phyloP scores from a whole-genome alignment of 1,140 invertebrate species.

The Drosophila dunni region DNA sequence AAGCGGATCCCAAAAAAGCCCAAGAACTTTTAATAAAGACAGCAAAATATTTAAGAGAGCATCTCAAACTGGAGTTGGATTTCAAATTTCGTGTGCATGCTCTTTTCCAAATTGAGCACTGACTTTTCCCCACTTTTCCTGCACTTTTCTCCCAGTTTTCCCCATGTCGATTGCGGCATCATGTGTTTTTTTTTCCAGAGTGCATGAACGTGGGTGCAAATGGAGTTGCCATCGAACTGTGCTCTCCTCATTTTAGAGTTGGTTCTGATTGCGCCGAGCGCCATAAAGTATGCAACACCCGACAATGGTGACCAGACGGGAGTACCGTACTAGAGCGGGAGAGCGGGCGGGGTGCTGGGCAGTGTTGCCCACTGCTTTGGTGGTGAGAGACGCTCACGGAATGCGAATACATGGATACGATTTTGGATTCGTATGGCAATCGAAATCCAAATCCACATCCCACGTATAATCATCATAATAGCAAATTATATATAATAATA shows the following conservation, averaged over 20 bases:
- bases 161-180: not conserved
- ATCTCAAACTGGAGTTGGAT: not conserved
- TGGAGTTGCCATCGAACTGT: not conserved
- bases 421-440: constrained; percentile 3
- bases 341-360: too few relatives aligned
- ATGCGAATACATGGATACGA: constrained; percentile 40
- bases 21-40: constrained; percentile 1
- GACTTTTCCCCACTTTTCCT: not conserved
- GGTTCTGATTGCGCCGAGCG: constrained; percentile 62
- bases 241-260: not conserved
- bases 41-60: not conserved
- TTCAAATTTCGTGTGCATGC: not conserved
- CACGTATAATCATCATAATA: constrained; percentile 81
- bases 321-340: too few relatives aligned
- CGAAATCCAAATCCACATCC: constrained; percentile 39
- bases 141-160: not conserved
- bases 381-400: constrained; percentile 46
- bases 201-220: not conserved
- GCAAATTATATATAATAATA: constrained; percentile 83
- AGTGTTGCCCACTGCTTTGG: too few relatives aligned
- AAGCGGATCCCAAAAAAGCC: not conserved
- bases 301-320: not conserved
- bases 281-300: constrained; percentile 74
- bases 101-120: not conserved
- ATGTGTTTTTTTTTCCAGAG: constrained; percentile 5